Conservation (phyloP, 2,888 invertebrate genomes). For the Halocaridina rubra region DNA sequence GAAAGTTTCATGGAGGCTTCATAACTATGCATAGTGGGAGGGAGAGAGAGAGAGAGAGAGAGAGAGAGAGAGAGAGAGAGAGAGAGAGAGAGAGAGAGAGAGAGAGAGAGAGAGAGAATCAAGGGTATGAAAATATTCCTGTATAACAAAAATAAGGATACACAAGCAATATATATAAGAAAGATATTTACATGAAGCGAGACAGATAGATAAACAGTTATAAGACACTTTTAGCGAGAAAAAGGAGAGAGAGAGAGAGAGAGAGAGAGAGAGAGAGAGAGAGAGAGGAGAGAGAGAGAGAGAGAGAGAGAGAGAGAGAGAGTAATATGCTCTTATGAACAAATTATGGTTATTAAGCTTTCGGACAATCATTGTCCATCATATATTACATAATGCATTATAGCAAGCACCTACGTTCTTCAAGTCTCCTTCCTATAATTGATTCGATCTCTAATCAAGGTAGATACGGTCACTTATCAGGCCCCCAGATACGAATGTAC, state of each 20-base stretch:
- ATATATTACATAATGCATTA: too few relatives aligned
- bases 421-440: too few relatives aligned
- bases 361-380: too few relatives aligned
- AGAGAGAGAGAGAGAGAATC: background rate
- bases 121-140: too few relatives aligned
- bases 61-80: background rate
- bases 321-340: background rate
- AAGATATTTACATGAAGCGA: background rate
- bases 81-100: background rate
- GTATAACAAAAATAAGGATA: too few relatives aligned
- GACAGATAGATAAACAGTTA: background rate
- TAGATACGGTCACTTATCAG: too few relatives aligned
- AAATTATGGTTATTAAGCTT: background rate
- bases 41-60: background rate
- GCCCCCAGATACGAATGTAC: too few relatives aligned
- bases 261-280: background rate
- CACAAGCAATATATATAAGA: too few relatives aligned
- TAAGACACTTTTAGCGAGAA: background rate
- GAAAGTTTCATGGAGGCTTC: too few relatives aligned
- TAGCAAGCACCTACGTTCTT: too few relatives aligned
- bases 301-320: background rate
- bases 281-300: background rate
- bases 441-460: too few relatives aligned
- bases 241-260: background rate
- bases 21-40: too few relatives aligned